Base-by-base conservation (phyloP, 2,797 vertebrate species). In the Pitangus sulphuratus region DNA sequence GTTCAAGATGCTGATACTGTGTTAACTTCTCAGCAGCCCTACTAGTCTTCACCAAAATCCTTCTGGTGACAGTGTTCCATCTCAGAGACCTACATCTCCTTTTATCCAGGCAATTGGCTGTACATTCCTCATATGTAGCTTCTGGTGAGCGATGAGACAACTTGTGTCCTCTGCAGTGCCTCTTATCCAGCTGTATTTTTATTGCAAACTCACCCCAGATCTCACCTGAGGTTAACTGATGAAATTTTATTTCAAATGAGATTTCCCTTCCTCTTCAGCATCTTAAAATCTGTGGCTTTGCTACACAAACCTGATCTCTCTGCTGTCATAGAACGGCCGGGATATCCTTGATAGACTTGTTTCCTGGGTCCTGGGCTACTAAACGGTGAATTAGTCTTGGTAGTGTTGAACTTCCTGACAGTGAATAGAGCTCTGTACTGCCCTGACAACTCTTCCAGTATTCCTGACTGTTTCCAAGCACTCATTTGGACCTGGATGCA, bases 401-500 rank as follows among this genome's bases (percentile, higher is more conserved):
- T 88, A 19, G 21, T 51, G n/a, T 58, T 83, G 33, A 14, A 45
- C 85, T 83, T 84, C 31, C 33, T 80, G 64, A 28, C 40, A 45
- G 30, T 3, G 26, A 78, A 6, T 14, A 48, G 65, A 90, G n/a
- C 56, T 89, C 57, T 40, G 20, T 47, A n/a, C 9, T 88, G 50
- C 54, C 45, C 33, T 57, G 40, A 75, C 53, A 42, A 5, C 60
- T 78, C 75, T 19, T 20, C n/a, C 45, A 6, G 11, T 74, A 5
- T 50, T 56, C 3, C 6, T 77, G 33, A 28, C 42, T 12, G 3
- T 86, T 62, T 74, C 56, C 47, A 70, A 35, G 44, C 9, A 20
- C 11, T 56, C 0, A 0, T 8, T 18, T 24, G 21, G 53, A 85
- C 44, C 19, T 58, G 42, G 16, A 26, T 0, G 0, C 20, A 33